phyloP scores from a whole-genome alignment of 2,888 invertebrate species.

The Chalcis sispes region DNA sequence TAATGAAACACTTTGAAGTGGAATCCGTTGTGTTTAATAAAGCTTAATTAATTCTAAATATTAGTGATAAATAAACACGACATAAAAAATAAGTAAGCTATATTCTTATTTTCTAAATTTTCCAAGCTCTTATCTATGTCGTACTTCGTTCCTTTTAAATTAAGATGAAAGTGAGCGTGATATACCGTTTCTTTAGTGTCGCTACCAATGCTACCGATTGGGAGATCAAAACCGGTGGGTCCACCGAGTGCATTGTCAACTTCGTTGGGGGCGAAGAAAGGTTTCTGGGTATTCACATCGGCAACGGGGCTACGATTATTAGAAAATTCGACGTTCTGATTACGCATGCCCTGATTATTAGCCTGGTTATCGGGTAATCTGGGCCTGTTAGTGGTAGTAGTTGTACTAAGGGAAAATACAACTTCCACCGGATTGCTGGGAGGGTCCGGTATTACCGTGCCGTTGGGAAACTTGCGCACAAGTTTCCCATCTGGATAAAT shows the following conservation, averaged over 20 bases:
- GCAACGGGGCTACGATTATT: slow-evolving; percentile 66
- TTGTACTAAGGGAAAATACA: slow-evolving; percentile 74
- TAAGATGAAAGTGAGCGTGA: slow-evolving; percentile 63
- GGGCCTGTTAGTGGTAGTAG: slow-evolving; percentile 73
- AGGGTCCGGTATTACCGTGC: slow-evolving; percentile 85
- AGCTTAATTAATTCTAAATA: no score
- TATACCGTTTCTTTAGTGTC: slow-evolving; percentile 72
- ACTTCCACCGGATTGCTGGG: slow-evolving; percentile 74
- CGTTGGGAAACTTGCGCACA: slow-evolving; percentile 88
- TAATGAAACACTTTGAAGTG: not conserved
- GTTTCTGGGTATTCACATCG: slow-evolving; percentile 65
- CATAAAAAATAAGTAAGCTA: not conserved
- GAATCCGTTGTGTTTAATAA: not conserved
- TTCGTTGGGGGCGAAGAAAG: slow-evolving; percentile 66
- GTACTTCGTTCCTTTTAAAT: slow-evolving; percentile 47
- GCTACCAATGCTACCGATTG: slow-evolving; percentile 67
- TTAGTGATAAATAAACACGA: no score
- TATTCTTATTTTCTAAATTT: not conserved
- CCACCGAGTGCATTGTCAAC: slow-evolving; percentile 72
- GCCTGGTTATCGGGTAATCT: slow-evolving; percentile 66
- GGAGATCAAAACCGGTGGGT: slow-evolving; percentile 66
- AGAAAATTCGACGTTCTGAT: slow-evolving; percentile 67
- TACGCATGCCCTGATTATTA: slow-evolving; percentile 67
- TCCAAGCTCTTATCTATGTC: slow-evolving; percentile 35
- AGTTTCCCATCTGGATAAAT: slow-evolving; percentile 87